Evolutionary conservation across 1,140 invertebrate species (phyloP), one percentile per base, ranked within the genome.

Genomic region (Adoxophyes honmai): DNA sequence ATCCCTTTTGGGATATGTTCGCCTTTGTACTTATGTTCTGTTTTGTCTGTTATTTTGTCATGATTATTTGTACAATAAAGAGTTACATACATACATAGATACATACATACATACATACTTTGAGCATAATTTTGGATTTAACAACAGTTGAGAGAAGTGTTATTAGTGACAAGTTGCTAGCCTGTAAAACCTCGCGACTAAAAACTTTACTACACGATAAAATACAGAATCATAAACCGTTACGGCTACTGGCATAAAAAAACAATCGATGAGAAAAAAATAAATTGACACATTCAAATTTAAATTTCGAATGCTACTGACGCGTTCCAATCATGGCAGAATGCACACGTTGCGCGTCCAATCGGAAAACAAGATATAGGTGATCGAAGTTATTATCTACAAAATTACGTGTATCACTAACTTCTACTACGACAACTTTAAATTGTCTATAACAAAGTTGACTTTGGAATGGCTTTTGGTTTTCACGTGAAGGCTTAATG

Each of bases 301-400:
- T 73, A 35, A 71, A 76, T 59, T 69, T 74, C 51, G 64, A 75
- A 71, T 71, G 61, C 65, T 63, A 72, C 70, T 70, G 73, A 77
- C 64, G 66, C 61, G 64, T 68, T 60, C 60, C 64, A 57, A 77
- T 63, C 68, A 74, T 57, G 66, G 66, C 62, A 57, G 65, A 70
- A 64, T 65, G 68, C 42, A 54, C 67, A 44, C 44, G 15, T 39
- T 39, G 60, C 73, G 79, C 77, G 79, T 82, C 75, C 75, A 58
- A 65, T 60, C 65, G 70, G 63, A 80, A 77, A 79, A 61, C 6
- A 28, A 28, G 21, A 28, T 54, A 39, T 39, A 39, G 14, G 38
- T 15, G 8, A 39, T 16, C 38, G 38, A 15, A 39, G 15, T 6
- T 39, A 28, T 28, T 28, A 39, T 39, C 15, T 16, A 39, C 38